Evolutionary conservation across 1,140 invertebrate genomes (phyloP).

Genomic region (Dendroctonus ponderosae): DNA sequence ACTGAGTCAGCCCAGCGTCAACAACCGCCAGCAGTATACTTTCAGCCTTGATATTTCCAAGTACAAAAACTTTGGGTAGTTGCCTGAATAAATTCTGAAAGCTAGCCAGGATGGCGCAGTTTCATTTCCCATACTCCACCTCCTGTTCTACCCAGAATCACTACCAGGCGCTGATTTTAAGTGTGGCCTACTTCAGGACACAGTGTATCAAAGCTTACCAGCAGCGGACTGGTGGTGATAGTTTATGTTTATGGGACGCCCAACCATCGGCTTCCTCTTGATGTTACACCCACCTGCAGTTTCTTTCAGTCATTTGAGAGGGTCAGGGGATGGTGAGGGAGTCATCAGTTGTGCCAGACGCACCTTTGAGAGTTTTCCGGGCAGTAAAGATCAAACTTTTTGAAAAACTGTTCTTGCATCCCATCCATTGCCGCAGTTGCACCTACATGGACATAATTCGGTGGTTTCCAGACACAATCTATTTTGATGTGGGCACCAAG

Average conservation of each 20-base stretch:
- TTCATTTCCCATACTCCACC: too few relatives aligned
- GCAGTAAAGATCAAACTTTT: not conserved
- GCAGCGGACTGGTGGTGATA: slow-evolving; percentile 31
- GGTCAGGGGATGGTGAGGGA: too few relatives aligned
- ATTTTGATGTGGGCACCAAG: slow-evolving; percentile 36
- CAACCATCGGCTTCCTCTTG: slow-evolving; percentile 29
- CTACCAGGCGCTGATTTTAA: too few relatives aligned
- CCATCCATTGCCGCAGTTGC: too few relatives aligned
- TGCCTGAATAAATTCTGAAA: too few relatives aligned
- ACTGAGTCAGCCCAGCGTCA: slow-evolving; percentile 23
- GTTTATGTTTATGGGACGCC: slow-evolving; percentile 25
- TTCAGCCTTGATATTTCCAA: slow-evolving; percentile 25
- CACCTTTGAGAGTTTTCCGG: not conserved
- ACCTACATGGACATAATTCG: too few relatives aligned
- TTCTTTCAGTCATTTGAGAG: too few relatives aligned
- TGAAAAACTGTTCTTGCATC: too few relatives aligned
- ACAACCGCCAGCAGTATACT: slow-evolving; percentile 28
- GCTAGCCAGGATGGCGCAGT: too few relatives aligned
- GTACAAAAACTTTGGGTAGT: slow-evolving; percentile 16
- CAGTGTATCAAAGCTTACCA: slow-evolving; percentile 36
- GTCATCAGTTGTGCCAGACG: slow-evolving; percentile 15
- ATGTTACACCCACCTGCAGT: too few relatives aligned
- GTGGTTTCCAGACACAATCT: slow-evolving; percentile 32
- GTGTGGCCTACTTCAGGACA: slow-evolving; percentile 27
- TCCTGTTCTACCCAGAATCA: too few relatives aligned